Evolutionary conservation across 2,888 invertebrate species (phyloP).

Genomic region (Rhyacophila evoluta): DNA sequence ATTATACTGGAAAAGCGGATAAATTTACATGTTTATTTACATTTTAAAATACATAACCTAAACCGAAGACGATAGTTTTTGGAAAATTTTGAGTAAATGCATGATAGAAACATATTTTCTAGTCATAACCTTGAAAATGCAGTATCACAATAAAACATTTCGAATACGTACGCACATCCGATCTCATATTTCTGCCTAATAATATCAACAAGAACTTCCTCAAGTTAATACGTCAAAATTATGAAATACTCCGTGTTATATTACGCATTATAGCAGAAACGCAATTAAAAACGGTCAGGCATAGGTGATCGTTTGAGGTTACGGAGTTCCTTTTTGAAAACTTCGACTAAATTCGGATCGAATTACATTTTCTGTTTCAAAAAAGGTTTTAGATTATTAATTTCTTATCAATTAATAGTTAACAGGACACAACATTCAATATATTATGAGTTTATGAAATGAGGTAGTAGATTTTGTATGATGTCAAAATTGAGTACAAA

Average conservation of each 20-base stretch:
- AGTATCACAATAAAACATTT: slow-evolving; percentile 2
- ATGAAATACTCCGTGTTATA: neutral
- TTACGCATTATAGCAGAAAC: neutral
- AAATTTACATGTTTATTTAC: neutral
- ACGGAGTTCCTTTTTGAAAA: neutral
- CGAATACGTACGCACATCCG: slow-evolving; percentile 4
- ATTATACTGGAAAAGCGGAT: neutral
- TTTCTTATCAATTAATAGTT: no score
- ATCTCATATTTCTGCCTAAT: slow-evolving; percentile 9
- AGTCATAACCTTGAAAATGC: neutral
- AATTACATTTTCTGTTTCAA: no score
- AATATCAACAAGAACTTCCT: neutral
- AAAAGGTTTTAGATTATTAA: no score
- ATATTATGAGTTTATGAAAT: no score
- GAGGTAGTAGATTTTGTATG: no score
- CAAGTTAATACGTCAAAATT: neutral
- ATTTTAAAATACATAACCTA: slow-evolving; percentile 15
- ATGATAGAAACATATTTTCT: neutral
- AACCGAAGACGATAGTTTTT: neutral
- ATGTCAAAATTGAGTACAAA: no score
- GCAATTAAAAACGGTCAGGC: no score
- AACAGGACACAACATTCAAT: no score
- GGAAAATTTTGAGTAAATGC: neutral
- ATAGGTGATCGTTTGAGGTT: neutral
- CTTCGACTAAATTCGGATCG: neutral